These are phyloP conservation scores for Hypena proboscidalis DNA, from an alignment of 2,888 invertebrate genomes.

Conservation along the genomic window DNA sequence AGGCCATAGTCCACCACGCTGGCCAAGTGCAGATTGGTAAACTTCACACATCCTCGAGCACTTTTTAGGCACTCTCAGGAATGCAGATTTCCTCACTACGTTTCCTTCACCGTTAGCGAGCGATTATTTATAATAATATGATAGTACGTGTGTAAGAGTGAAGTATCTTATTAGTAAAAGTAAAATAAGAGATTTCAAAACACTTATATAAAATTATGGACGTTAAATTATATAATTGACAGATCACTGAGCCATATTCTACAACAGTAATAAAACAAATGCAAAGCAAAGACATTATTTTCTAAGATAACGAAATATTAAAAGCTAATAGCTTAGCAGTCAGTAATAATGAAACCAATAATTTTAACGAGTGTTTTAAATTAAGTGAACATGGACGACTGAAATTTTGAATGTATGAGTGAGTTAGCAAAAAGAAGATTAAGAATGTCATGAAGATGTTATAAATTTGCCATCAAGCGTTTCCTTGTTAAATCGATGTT, in stretches of 20 bases:
- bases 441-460: constrained; percentile 54
- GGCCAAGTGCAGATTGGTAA: no score
- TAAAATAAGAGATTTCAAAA: not conserved
- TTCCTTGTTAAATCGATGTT: no score
- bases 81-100: no score
- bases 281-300: constrained; percentile 23
- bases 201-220: constrained; percentile 10
- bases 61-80: no score
- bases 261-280: constrained; percentile 15
- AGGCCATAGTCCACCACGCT: no score
- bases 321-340: constrained; percentile 31
- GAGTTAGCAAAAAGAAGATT: constrained; percentile 25
- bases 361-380: constrained; percentile 64
- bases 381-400: constrained; percentile 49
- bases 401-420: not conserved
- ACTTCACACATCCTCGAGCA: no score
- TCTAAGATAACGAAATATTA: constrained; percentile 24
- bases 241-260: constrained; percentile 5
- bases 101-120: no score
- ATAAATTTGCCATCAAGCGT: no score
- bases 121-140: no score
- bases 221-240: constrained; percentile 1
- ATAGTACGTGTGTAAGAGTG: no score
- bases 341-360: constrained; percentile 57
- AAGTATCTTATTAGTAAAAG: not conserved